Conservation (phyloP, 2,113 vertebrate species). For the Microcebus ravelobensis region DNA sequence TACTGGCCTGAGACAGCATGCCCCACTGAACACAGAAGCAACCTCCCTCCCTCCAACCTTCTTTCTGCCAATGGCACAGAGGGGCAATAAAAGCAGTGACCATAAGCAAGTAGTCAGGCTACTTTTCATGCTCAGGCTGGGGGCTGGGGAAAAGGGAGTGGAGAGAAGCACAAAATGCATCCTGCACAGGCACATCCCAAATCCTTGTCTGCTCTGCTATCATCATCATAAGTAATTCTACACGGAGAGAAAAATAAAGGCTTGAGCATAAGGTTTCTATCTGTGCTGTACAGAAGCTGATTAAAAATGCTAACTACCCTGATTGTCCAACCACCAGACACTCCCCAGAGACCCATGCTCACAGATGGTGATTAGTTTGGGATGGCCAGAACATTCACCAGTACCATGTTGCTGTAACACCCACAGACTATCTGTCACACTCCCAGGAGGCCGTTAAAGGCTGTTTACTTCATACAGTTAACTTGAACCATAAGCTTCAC, state of each 20-base stretch:
- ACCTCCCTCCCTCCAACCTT: fast-evolving
- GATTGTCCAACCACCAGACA: conserved; percentile 89
- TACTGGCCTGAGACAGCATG: neutral
- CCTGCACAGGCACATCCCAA: neutral
- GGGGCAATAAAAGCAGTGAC: neutral
- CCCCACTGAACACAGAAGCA: neutral
- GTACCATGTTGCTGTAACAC: conserved; percentile 88
- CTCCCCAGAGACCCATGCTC: conserved; percentile 87
- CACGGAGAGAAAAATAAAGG: conserved; percentile 81
- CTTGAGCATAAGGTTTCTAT: conserved; percentile 89
- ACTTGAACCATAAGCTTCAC: conserved; percentile 91
- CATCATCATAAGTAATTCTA: conserved; percentile 77
- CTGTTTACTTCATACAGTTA: conserved; percentile 91
- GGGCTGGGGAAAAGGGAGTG: neutral
- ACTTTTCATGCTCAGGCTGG: conserved; percentile 4
- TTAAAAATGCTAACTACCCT: conserved; percentile 92
- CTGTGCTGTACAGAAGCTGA: conserved; percentile 88
- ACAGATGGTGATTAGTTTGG: conserved; percentile 92
- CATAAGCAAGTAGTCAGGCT: neutral
- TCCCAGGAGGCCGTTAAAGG: conserved; percentile 89
- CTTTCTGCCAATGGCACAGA: neutral
- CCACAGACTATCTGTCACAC: conserved; percentile 90
- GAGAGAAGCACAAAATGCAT: neutral
- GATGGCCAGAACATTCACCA: conserved; percentile 89
- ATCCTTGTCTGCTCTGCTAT: conserved; percentile 10